phyloP scores from a whole-genome alignment of 2,888 invertebrate genomes.

The Malachius bipustulatus region DNA sequence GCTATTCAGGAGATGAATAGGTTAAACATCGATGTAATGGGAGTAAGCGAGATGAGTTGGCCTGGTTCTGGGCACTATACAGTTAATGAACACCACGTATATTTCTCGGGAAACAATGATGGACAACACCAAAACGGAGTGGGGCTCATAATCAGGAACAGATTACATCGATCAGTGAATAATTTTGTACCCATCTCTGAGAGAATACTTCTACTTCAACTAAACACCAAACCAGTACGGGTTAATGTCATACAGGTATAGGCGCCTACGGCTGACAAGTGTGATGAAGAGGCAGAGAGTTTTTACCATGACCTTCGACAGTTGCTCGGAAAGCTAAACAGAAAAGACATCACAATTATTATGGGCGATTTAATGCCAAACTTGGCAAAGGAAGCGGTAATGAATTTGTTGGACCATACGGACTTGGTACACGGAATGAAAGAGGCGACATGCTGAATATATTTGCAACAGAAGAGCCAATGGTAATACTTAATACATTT shows the following conservation, averaged over 20 bases:
- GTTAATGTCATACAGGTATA: background rate
- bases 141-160: constrained; percentile 9
- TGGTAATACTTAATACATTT: too few species aligned
- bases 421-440: background rate
- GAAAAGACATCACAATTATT: background rate
- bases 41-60: constrained; percentile 13
- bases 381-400: background rate
- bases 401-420: background rate
- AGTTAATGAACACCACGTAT: constrained; percentile 13
- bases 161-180: constrained; percentile 9
- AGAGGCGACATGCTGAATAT: too few species aligned
- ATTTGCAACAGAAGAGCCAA: too few species aligned
- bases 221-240: background rate
- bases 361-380: background rate
- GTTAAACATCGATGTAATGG: constrained; percentile 11
- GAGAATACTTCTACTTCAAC: constrained; percentile 6
- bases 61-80: constrained; percentile 9
- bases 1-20: constrained; percentile 9
- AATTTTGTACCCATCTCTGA: constrained; percentile 10
- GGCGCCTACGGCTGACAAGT: background rate
- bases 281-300: background rate
- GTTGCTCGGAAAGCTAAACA: background rate
- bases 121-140: constrained; percentile 10
- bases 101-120: constrained; percentile 9
- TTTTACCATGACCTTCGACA: background rate